phyloP scores from a whole-genome alignment of 30 jellyfish, hydroid and myxozoan genomes.

The Calvadosia cruxmelitensis region DNA sequence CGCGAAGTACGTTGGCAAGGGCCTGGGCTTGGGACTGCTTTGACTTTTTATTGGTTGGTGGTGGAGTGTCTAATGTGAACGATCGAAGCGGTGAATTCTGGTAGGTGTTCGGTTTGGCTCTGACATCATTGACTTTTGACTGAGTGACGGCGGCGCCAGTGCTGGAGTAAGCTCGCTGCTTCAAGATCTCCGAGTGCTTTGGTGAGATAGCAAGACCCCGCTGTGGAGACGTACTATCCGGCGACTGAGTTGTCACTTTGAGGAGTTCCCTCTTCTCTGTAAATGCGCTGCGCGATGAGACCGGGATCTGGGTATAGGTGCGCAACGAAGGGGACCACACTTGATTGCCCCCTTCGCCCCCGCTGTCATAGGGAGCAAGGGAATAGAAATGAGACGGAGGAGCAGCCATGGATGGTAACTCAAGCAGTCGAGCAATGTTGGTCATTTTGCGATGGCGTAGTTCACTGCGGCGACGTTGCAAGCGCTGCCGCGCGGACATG shows the following conservation, averaged over 20 bases:
- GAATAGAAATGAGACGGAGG: constrained; percentile 79
- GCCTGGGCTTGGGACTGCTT: constrained; percentile 46
- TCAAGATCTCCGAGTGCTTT: constrained; percentile 33
- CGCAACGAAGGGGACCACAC: constrained; percentile 94
- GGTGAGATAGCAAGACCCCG: constrained; percentile 33
- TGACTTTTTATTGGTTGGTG: constrained; percentile 20
- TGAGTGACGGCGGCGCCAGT: neutral
- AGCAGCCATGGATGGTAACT: constrained; percentile 82
- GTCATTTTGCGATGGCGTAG: constrained; percentile 82
- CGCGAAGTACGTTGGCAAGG: constrained; percentile 45
- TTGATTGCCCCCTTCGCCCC: constrained; percentile 25
- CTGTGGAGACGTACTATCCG: constrained; percentile 23
- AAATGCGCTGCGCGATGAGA: neutral
- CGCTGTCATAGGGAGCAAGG: constrained; percentile 53
- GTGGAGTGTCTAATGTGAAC: constrained; percentile 35
- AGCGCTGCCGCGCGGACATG: constrained; percentile 96
- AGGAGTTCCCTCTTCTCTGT: constrained; percentile 15
- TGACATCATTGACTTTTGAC: neutral
- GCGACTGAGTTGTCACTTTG: constrained; percentile 5
- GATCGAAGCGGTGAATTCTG: constrained; percentile 19
- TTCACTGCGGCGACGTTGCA: constrained; percentile 71
- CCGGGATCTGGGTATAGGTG: constrained; percentile 34
- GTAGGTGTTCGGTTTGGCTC: neutral
- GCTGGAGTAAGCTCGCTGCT: neutral
- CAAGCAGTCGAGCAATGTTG: constrained; percentile 56